These are phyloP conservation scores for Lota lota DNA, from an alignment of 2,113 vertebrate species.

Conservation along the genomic window DNA sequence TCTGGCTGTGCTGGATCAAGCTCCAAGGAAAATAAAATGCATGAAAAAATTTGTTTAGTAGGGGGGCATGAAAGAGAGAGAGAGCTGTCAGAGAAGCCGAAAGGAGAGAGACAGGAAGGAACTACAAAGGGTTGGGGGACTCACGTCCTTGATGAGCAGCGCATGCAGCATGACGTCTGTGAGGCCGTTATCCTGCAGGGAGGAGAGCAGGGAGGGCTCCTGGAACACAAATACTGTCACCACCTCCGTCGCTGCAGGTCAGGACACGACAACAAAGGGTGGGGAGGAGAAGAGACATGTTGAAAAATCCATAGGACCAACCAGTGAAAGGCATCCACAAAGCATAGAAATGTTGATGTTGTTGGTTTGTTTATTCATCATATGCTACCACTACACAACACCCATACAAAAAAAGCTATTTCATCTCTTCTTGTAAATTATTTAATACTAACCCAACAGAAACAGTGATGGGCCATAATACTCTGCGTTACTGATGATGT, in stretches of 20 bases:
- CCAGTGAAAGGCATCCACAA: too few species aligned
- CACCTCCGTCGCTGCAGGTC: conserved; percentile 85
- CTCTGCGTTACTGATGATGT: conserved; percentile 97
- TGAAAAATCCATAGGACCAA: background rate
- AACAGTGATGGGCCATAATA: conserved; percentile 95
- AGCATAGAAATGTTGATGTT: too few species aligned
- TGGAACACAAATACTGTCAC: conserved; percentile 98
- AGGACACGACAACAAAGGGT: conserved; percentile 30
- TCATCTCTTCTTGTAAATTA: background rate
- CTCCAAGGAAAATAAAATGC: conserved; percentile 12
- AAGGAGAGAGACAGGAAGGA: background rate
- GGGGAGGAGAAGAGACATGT: background rate
- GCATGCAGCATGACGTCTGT: conserved; percentile 96
- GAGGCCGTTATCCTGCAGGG: conserved; percentile 92
- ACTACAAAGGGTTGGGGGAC: conserved; percentile 38
- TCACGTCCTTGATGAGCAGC: conserved; percentile 94
- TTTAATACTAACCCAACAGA: conserved; percentile 81
- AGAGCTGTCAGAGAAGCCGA: background rate
- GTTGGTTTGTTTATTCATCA: too few species aligned
- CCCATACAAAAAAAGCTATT: background rate
- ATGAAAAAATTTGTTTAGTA: conserved; percentile 8
- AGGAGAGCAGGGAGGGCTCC: conserved; percentile 92
- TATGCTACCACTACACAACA: background rate
- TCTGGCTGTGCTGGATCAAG: background rate
- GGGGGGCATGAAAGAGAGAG: background rate